A percentile compares a stretch with the other conserved stretches of the same genome.
phyloP scores from a whole-genome alignment of 1,140 invertebrate genomes.

The Orchestia grillus region DNA sequence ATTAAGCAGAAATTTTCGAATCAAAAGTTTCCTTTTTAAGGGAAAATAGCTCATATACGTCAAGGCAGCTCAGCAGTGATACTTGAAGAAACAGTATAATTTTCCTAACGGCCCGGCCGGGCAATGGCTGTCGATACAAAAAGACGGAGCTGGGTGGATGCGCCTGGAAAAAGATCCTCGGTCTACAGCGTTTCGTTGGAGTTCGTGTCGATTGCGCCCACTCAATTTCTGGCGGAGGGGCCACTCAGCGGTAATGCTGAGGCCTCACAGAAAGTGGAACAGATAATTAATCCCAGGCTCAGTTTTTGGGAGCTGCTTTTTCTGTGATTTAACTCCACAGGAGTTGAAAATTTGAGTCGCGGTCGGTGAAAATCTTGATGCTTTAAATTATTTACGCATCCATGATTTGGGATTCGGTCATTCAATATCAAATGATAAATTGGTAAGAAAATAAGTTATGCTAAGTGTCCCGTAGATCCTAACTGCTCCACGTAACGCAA shows the following conservation, averaged over 20 bases:
- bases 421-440: not conserved
- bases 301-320: not conserved
- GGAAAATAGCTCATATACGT: too few species aligned
- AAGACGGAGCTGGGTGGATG: not conserved
- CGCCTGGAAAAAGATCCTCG: not conserved
- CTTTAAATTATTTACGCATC: not conserved
- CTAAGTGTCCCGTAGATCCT: too few species aligned
- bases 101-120: not conserved
- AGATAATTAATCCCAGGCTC: not conserved
- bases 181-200: not conserved
- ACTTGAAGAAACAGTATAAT: not conserved
- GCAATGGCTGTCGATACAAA: not conserved
- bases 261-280: not conserved
- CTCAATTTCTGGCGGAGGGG: not conserved
- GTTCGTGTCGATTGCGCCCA: not conserved
- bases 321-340: not conserved
- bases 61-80: too few species aligned
- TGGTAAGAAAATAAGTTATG: too few species aligned
- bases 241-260: not conserved
- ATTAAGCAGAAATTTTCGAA: too few species aligned
- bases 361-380: not conserved
- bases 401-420: not conserved
- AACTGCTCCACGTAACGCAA: too few species aligned
- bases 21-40: too few species aligned
- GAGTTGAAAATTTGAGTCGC: not conserved